Evolutionary conservation across 2,797 vertebrate genomes (phyloP).

Genomic region (Lithobates pipiens): DNA sequence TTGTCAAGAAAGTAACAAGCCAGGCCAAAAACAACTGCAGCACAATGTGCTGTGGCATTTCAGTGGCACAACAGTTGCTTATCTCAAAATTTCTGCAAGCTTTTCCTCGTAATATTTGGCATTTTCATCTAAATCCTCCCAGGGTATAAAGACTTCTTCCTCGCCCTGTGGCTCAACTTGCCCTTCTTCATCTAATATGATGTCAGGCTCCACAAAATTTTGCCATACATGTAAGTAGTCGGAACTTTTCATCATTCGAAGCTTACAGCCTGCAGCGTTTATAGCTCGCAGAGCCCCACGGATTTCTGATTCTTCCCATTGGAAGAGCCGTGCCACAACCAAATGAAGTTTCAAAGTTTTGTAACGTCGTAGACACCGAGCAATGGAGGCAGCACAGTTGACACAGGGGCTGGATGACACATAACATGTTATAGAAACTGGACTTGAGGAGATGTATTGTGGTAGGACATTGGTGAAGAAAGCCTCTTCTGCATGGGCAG

Average conservation of each 20-base stretch:
- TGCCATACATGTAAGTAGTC: conserved; percentile 94
- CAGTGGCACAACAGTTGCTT: conserved; percentile 57
- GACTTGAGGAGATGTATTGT: conserved; percentile 72
- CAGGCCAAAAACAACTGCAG: conserved; percentile 52
- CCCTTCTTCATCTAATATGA: conserved; percentile 67
- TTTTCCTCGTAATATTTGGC: conserved; percentile 91
- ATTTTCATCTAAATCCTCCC: conserved; percentile 97
- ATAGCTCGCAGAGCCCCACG: conserved; percentile 82
- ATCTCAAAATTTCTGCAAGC: conserved; percentile 86
- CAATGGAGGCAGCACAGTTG: conserved; percentile 80
- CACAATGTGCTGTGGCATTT: neutral
- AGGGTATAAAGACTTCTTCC: conserved; percentile 82
- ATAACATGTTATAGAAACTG: conserved; percentile 88
- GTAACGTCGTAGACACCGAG: conserved; percentile 75
- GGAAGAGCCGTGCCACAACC: conserved; percentile 86
- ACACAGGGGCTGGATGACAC: conserved; percentile 92
- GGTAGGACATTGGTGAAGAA: conserved; percentile 87
- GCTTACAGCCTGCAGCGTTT: conserved; percentile 83
- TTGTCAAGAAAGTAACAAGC: neutral
- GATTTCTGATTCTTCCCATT: conserved; percentile 90
- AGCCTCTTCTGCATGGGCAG: conserved; percentile 86
- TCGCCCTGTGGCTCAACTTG: conserved; percentile 73
- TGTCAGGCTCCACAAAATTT: conserved; percentile 86
- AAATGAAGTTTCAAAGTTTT: conserved; percentile 82
- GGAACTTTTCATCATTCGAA: conserved; percentile 92